These are phyloP conservation scores for Potamarius usumacintae DNA, from an alignment of 2,113 vertebrate species.

Conservation along the genomic window DNA sequence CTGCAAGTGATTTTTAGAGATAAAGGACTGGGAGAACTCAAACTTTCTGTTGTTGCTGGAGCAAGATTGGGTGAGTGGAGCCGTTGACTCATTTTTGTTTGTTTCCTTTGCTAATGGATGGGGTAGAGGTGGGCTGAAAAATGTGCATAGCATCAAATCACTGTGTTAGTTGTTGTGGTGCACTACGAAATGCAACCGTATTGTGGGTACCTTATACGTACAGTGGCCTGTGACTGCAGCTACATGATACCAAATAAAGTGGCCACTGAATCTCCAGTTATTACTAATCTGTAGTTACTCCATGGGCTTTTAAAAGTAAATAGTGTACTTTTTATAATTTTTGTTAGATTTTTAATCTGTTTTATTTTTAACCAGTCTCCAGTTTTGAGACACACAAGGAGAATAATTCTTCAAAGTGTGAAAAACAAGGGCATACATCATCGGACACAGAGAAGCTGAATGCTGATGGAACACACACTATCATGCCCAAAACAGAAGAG, in stretches of 20 bases:
- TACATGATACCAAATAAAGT: not conserved
- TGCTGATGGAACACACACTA: not conserved
- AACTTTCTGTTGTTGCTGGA: slow-evolving; percentile 23
- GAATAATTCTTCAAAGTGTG: not conserved
- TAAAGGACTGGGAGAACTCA: slow-evolving; percentile 24
- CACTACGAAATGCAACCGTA: not conserved
- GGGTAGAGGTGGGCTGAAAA: not conserved
- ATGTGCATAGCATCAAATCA: not conserved
- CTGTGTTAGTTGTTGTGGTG: not conserved
- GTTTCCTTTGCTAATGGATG: not conserved
- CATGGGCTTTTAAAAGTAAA: not conserved
- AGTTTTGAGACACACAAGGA: not conserved
- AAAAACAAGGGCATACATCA: not conserved
- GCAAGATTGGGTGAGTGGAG: slow-evolving; percentile 14
- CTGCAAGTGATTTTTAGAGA: slow-evolving; percentile 9
- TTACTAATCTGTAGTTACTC: not conserved
- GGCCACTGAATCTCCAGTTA: not conserved
- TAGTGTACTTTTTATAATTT: not conserved
- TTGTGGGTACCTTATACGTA: not conserved
- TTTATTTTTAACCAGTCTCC: not conserved
- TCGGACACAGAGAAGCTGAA: not conserved
- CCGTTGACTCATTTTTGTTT: not conserved
- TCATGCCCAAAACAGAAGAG: not conserved
- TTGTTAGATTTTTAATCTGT: not conserved
- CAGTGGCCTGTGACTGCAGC: not conserved